Conservation (phyloP, 1,140 invertebrate species). For the Caenorhabditis remanei region DNA sequence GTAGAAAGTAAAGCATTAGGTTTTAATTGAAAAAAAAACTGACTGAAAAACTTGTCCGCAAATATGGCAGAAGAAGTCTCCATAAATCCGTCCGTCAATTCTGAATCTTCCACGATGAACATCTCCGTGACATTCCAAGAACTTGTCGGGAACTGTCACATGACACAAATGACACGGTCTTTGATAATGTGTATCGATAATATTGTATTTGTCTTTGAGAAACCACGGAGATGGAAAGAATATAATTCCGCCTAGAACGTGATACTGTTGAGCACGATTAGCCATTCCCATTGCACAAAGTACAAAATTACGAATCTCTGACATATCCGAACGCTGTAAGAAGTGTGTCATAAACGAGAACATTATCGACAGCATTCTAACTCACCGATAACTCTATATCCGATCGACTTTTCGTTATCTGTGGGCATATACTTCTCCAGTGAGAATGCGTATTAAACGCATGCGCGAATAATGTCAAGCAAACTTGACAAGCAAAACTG, state of each 20-base stretch:
- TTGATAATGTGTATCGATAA: background rate
- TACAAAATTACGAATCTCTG: background rate
- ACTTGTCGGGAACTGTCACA: background rate
- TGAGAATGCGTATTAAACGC: background rate
- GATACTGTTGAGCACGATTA: background rate
- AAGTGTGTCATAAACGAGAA: background rate
- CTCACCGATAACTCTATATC: background rate
- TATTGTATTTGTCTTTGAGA: background rate
- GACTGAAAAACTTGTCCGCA: background rate
- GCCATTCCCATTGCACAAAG: background rate
- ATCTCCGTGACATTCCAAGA: conserved; percentile 9
- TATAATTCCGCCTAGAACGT: background rate
- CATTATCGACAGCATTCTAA: no score
- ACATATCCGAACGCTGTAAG: background rate
- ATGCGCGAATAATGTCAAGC: background rate
- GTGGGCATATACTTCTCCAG: background rate
- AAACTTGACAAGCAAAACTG: background rate
- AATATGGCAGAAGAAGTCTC: conserved; percentile 18
- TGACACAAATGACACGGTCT: conserved; percentile 14
- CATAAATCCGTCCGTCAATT: conserved; percentile 23
- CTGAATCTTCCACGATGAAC: conserved; percentile 23
- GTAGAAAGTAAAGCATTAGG: no score
- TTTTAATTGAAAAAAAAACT: no score
- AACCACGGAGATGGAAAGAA: background rate
- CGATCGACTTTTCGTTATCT: background rate